phyloP scores from a whole-genome alignment of 2,888 invertebrate species.

The Plemyria rubiginata region DNA sequence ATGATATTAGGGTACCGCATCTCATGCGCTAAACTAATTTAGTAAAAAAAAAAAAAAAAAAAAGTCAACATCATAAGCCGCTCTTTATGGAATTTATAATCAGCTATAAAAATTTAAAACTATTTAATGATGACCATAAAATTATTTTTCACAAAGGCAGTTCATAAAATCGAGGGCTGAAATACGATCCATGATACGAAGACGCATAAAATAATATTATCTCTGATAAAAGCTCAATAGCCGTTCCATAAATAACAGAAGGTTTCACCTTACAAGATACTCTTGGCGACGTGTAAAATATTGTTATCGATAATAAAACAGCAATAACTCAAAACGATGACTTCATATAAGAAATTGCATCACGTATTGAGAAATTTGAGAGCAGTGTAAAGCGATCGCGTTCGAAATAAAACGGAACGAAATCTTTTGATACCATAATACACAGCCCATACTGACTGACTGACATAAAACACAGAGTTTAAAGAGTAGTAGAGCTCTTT shows the following conservation, averaged over 20 bases:
- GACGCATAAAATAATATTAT: conserved; percentile 52
- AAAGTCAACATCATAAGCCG: conserved; percentile 12
- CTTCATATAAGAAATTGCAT: conserved; percentile 72
- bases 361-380: conserved; percentile 80
- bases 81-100: conserved; percentile 21
- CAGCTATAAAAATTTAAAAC: conserved; percentile 26
- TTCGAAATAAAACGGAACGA: conserved; percentile 74
- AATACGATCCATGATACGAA: conserved; percentile 51
- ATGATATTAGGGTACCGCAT: too few species aligned
- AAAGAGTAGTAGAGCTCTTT: too few species aligned
- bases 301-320: conserved; percentile 77
- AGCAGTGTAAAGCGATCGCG: conserved; percentile 75
- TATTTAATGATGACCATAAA: conserved; percentile 43
- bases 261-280: conserved; percentile 67
- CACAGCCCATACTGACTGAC: background rate
- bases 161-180: conserved; percentile 50
- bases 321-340: conserved; percentile 68
- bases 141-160: conserved; percentile 40
- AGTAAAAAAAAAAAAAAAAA: too few species aligned
- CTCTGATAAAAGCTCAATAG: conserved; percentile 58
- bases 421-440: conserved; percentile 36
- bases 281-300: conserved; percentile 81
- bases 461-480: background rate
- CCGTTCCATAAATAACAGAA: conserved; percentile 67
- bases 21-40: too few species aligned